Conservation (phyloP, 2,888 invertebrate genomes). For the Orchesellides sinensis region DNA sequence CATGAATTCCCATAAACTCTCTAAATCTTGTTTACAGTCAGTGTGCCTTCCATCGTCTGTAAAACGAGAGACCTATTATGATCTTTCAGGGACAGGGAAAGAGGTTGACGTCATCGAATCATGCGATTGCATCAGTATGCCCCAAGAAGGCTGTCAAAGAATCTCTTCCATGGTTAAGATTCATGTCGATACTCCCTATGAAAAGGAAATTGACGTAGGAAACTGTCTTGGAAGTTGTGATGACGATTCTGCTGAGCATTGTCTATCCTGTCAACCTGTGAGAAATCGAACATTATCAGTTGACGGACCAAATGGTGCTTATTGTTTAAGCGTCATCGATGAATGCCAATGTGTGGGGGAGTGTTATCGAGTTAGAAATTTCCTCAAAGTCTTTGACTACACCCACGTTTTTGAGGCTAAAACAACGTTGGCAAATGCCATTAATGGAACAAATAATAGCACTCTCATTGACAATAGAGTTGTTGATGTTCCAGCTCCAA, state of each 20-base stretch:
- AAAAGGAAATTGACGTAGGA: slow-evolving; percentile 68
- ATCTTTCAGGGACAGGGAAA: slow-evolving; percentile 63
- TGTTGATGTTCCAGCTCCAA: slow-evolving; percentile 17
- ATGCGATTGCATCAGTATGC: slow-evolving; percentile 68
- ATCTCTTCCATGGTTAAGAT: slow-evolving; percentile 54
- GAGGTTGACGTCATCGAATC: slow-evolving; percentile 72
- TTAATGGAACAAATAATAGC: slow-evolving; percentile 19
- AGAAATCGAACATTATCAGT: slow-evolving; percentile 73
- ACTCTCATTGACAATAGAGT: slow-evolving; percentile 6
- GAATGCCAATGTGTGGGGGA: slow-evolving; percentile 74
- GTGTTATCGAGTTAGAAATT: slow-evolving; percentile 78
- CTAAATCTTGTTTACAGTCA: slow-evolving; percentile 67
- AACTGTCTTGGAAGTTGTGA: slow-evolving; percentile 66
- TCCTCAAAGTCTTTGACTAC: slow-evolving; percentile 78
- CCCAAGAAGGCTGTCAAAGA: slow-evolving; percentile 67
- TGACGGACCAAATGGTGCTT: slow-evolving; percentile 75
- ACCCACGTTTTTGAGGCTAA: slow-evolving; percentile 75
- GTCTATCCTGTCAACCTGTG: slow-evolving; percentile 74
- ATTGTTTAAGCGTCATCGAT: slow-evolving; percentile 77
- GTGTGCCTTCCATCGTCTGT: slow-evolving; percentile 63
- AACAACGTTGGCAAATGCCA: neutral
- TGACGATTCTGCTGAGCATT: slow-evolving; percentile 57
- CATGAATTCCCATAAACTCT: slow-evolving; percentile 6
- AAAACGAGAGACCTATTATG: slow-evolving; percentile 68
- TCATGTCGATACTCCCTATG: slow-evolving; percentile 71